Evolutionary conservation across 2,888 invertebrate species (phyloP), one percentile per base, ranked within the genome.

Genomic region (Cephonodes hylas): DNA sequence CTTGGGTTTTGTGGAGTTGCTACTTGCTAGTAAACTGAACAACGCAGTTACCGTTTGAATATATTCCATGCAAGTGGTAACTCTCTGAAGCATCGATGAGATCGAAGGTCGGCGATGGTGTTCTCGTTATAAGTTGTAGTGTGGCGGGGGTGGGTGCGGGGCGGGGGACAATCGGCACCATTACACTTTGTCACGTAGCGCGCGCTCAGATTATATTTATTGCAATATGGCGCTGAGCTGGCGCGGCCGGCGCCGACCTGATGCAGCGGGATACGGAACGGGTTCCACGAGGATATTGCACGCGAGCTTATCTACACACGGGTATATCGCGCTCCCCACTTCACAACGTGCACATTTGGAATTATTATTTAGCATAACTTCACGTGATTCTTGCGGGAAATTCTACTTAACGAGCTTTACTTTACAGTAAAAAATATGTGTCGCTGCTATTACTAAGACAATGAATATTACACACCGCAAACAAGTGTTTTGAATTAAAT

Each of bases 181-280:
- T 53, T 53, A 53, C 53, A 53, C 10, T 31, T 53, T 10, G 53
- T 53, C 53, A 53, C 53, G 53, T 53, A 53, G 27, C 18, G 18
- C 31, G 18, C 53, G 10, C 27, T 48, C 53, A 53, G 53, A 53
- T 53, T 53, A 53, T 31, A 53, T 53, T 53, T 53, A 53, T 53
- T 27, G 53, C 25, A 46, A 15, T n/a, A n/a, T n/a, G n/a, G n/a
- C n/a, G 38, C n/a, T 4, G 23, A n/a, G 23, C 46, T 23, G 46
- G 46, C 46, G 46, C 46, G 23, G 46, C n/a, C n/a, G 20, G 5
- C 25, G 25, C n/a, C 6, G 46, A 46, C 25, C 46, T 25, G 46
- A 46, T 46, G 46, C 46, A 22, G 25, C 46, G 25, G 13, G 46
- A 46, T 48, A 48, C 15, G 6, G 15, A 27, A 15, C 25, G 27